These are phyloP conservation scores for Aradus depressus DNA, from an alignment of 2,888 invertebrate genomes.

Conservation along the genomic window DNA sequence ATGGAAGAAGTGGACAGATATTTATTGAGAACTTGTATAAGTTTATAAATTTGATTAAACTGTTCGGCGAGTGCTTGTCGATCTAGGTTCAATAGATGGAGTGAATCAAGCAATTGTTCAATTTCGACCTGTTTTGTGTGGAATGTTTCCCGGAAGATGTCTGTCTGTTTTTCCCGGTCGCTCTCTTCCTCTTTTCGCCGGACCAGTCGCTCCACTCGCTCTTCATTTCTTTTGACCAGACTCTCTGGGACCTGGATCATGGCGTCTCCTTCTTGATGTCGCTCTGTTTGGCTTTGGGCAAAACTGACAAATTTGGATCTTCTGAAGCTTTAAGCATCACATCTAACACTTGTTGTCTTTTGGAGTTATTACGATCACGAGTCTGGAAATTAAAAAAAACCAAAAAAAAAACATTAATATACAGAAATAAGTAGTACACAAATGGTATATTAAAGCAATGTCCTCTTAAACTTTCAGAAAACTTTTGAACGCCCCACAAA, in stretches of 20 bases:
- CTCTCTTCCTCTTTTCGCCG: constrained; percentile 53
- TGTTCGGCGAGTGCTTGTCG: constrained; percentile 31
- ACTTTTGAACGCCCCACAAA: too few relatives aligned
- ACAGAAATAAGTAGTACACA: too few relatives aligned
- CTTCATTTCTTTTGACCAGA: constrained; percentile 44
- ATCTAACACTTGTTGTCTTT: constrained; percentile 36
- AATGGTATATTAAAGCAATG: too few relatives aligned
- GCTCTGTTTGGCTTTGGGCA: not conserved
- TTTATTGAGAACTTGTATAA: constrained; percentile 24
- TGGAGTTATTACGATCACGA: constrained; percentile 33
- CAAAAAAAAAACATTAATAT: constrained; percentile 41
- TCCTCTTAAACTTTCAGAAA: too few relatives aligned
- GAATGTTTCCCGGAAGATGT: constrained; percentile 59
- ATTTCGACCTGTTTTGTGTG: constrained; percentile 53
- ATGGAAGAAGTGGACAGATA: constrained; percentile 36
- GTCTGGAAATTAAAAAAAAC: constrained; percentile 40
- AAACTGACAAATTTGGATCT: constrained; percentile 37
- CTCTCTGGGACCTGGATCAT: constrained; percentile 25
- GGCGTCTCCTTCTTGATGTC: not conserved
- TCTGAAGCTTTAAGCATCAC: constrained; percentile 43
- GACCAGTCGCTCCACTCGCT: constrained; percentile 52
- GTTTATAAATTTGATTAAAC: constrained; percentile 25
- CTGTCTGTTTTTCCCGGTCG: constrained; percentile 45
- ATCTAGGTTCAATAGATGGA: constrained; percentile 40
- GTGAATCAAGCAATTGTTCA: constrained; percentile 45